Percentiles rank a stretch among this genome's conserved stretches.
Conservation (phyloP, 2,888 invertebrate species). For the Melanostoma scalare region DNA sequence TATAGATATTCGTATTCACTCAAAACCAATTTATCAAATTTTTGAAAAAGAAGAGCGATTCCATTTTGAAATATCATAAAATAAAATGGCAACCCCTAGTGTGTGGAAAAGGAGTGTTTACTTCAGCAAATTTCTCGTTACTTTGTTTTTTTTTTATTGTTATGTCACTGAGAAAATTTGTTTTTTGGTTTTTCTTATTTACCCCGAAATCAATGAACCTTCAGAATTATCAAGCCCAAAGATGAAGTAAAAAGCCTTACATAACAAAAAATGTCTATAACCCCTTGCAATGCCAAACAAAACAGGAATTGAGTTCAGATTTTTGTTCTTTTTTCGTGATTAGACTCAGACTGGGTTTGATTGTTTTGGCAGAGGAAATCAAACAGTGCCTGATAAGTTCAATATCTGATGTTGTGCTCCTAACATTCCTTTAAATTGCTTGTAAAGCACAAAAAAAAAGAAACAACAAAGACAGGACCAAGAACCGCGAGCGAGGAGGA, state of each 20-base stretch:
- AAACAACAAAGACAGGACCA: slow-evolving; percentile 4
- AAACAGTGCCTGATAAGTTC: slow-evolving; percentile 39
- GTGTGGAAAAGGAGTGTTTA: slow-evolving; percentile 9
- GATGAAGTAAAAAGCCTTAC: slow-evolving; percentile 15
- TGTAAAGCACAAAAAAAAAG: slow-evolving; percentile 9
- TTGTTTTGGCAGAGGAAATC: slow-evolving; percentile 29
- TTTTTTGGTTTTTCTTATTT: slow-evolving; percentile 14
- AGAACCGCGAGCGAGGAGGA: slow-evolving; percentile 13
- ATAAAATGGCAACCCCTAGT: slow-evolving; percentile 1
- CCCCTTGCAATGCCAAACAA: slow-evolving; percentile 17
- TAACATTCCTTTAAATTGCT: slow-evolving; percentile 32
- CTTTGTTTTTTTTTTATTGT: neutral
- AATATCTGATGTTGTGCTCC: slow-evolving; percentile 33
- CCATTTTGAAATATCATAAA: neutral
- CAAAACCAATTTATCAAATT: slow-evolving; percentile 58
- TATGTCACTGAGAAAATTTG: neutral
- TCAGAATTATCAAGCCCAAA: slow-evolving; percentile 31
- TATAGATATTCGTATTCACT: slow-evolving; percentile 11
- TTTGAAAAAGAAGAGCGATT: neutral
- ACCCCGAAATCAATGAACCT: slow-evolving; percentile 47
- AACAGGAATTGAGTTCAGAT: slow-evolving; percentile 6
- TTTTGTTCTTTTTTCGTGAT: neutral
- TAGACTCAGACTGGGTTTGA: neutral
- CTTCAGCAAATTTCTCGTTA: slow-evolving; percentile 42
- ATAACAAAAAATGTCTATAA: slow-evolving; percentile 7